These are phyloP conservation scores for Scaptomyza parva DNA, from an alignment of 2,888 invertebrate species.

Conservation along the genomic window DNA sequence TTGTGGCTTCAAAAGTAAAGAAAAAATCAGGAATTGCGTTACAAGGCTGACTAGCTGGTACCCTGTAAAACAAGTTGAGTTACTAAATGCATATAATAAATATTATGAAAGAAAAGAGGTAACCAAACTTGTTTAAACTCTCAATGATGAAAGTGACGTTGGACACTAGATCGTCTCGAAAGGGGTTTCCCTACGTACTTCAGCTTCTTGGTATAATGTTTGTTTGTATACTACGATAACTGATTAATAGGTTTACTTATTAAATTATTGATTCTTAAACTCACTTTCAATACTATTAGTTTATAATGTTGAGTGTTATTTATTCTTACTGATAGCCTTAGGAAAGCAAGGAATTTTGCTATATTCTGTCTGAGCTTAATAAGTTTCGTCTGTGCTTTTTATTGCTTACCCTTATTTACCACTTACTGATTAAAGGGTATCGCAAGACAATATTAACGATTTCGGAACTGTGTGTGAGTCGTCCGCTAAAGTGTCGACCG, in stretches of 20 bases:
- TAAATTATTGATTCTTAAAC: neutral
- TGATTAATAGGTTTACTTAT: conserved; percentile 1
- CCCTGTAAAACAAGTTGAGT: conserved; percentile 1
- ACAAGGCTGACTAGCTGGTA: conserved; percentile 1
- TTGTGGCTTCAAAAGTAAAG: conserved; percentile 37
- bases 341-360: too few relatives aligned
- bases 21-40: conserved; percentile 11
- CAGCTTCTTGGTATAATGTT: neutral
- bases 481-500: conserved; percentile 31
- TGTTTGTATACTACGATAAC: neutral
- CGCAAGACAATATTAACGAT: conserved; percentile 5
- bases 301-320: conserved; percentile 1
- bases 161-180: too few relatives aligned
- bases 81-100: too few relatives aligned
- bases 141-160: too few relatives aligned
- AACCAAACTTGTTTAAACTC: too few relatives aligned
- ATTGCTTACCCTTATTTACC: conserved; percentile 1
- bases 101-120: too few relatives aligned
- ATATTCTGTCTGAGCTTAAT: too few relatives aligned
- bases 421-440: conserved; percentile 20
- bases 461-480: conserved; percentile 6
- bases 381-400: too few relatives aligned
- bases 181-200: neutral
- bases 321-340: neutral
- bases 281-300: conserved; percentile 2